phyloP scores from a whole-genome alignment of 2,888 invertebrate genomes.

The Lasioglossum malachurum region DNA sequence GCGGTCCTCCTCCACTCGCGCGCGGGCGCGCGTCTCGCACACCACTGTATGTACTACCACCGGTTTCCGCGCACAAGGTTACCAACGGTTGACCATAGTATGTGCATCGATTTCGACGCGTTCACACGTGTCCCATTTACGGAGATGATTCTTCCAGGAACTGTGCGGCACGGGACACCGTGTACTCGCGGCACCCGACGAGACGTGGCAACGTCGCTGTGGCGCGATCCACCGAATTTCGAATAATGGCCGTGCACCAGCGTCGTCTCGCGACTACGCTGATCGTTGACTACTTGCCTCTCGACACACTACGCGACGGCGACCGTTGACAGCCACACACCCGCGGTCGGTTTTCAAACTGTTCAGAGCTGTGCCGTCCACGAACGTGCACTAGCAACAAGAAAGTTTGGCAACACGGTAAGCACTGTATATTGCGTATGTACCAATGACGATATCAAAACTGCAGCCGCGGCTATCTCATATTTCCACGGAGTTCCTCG shows the following conservation, averaged over 20 bases:
- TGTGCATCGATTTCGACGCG: slow-evolving; percentile 44
- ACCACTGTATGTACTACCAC: neutral
- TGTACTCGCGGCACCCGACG: slow-evolving; percentile 64
- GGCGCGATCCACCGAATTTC: slow-evolving; percentile 74
- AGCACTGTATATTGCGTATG: slow-evolving; percentile 59
- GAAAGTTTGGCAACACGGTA: slow-evolving; percentile 68
- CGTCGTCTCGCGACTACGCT: slow-evolving; percentile 37
- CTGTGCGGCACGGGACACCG: slow-evolving; percentile 60
- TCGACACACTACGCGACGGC: neutral
- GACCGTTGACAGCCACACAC: neutral
- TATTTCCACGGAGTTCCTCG: neutral
- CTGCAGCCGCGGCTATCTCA: slow-evolving; percentile 48
- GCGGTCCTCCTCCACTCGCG: neutral
- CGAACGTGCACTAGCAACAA: slow-evolving; percentile 26
- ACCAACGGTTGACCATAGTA: slow-evolving; percentile 1
- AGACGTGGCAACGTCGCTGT: slow-evolving; percentile 68
- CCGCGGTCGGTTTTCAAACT: neutral
- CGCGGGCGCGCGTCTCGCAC: neutral
- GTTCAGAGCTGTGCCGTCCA: neutral
- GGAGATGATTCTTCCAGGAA: slow-evolving; percentile 66
- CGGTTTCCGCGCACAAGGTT: slow-evolving; percentile 31
- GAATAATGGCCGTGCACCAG: slow-evolving; percentile 72
- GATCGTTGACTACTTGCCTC: neutral
- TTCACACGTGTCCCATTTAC: slow-evolving; percentile 43
- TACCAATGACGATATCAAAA: slow-evolving; percentile 42